A percentile compares a stretch with the other conserved stretches of the same genome.
Conservation (phyloP, 2,888 invertebrate genomes). For the Drosophila emarginata region DNA sequence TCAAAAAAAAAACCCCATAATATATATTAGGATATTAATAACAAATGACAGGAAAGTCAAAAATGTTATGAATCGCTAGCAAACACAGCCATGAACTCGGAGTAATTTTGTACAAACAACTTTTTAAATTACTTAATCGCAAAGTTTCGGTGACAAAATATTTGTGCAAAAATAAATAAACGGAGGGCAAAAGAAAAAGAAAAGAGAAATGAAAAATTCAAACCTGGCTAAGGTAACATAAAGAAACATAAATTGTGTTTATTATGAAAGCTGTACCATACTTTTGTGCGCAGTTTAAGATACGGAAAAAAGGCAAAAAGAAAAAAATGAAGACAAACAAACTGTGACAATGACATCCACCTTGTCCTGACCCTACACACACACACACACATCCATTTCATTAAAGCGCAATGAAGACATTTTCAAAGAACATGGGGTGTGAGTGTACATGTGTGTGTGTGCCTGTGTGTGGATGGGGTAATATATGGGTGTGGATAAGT, state of each 20-base stretch:
- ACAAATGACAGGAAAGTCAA: constrained; percentile 54
- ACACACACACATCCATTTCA: constrained; percentile 57
- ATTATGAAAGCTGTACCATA: constrained; percentile 62
- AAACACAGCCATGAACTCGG: constrained; percentile 44
- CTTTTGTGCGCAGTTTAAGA: constrained; percentile 63
- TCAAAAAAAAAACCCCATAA: too few species aligned
- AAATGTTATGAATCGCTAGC: constrained; percentile 54
- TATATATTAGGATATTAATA: constrained; percentile 53
- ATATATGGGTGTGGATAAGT: neutral
- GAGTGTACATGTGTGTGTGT: neutral
- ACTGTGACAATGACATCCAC: constrained; percentile 21
- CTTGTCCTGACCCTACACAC: constrained; percentile 7
- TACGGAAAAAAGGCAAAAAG: constrained; percentile 27
- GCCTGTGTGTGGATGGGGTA: neutral
- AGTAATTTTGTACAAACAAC: constrained; percentile 56
- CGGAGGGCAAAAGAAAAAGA: neutral
- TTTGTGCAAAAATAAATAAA: constrained; percentile 49
- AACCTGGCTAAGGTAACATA: constrained; percentile 11
- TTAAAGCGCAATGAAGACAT: constrained; percentile 75
- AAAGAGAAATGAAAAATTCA: constrained; percentile 25
- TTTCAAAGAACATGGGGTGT: constrained; percentile 23
- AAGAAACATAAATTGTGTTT: constrained; percentile 69
- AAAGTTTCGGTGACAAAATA: constrained; percentile 64
- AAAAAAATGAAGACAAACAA: constrained; percentile 42
- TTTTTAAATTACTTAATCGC: constrained; percentile 62